These are phyloP conservation scores for Bradynema listronoti DNA, from an alignment of 1,140 invertebrate genomes.

Conservation along the genomic window DNA sequence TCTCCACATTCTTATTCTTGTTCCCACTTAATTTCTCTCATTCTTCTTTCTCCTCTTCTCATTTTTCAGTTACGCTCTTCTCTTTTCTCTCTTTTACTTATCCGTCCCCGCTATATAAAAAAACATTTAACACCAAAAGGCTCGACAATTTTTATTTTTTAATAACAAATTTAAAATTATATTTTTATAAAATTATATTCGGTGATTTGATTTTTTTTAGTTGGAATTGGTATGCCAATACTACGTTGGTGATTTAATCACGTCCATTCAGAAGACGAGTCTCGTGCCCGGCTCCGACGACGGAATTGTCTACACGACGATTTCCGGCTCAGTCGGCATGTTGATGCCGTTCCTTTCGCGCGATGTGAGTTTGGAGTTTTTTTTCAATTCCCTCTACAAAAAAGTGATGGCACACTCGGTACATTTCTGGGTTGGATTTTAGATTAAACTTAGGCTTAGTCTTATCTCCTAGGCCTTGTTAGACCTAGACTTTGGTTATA, in stretches of 20 bases:
- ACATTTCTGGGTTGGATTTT: too few relatives aligned
- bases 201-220: too few relatives aligned
- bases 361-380: conserved; percentile 64
- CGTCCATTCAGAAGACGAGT: conserved; percentile 74
- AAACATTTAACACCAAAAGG: too few relatives aligned
- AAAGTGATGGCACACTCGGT: too few relatives aligned
- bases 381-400: too few relatives aligned
- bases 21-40: conserved; percentile 6
- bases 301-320: conserved; percentile 85
- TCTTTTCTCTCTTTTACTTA: conserved; percentile 8
- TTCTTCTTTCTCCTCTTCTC: conserved; percentile 6
- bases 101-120: too few relatives aligned
- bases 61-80: not conserved
- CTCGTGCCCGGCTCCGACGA: conserved; percentile 93
- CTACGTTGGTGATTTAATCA: conserved; percentile 86
- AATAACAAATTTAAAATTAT: not conserved
- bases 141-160: not conserved
- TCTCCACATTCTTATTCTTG: too few relatives aligned
- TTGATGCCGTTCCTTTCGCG: conserved; percentile 93
- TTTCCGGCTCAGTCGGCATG: conserved; percentile 89
- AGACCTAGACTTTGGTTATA: not conserved
- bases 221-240: conserved; percentile 83
- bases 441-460: not conserved
- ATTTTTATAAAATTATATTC: not conserved
- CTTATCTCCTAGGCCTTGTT: not conserved